Conservation (phyloP, 2,888 invertebrate species). For the Saturnia japonica region DNA sequence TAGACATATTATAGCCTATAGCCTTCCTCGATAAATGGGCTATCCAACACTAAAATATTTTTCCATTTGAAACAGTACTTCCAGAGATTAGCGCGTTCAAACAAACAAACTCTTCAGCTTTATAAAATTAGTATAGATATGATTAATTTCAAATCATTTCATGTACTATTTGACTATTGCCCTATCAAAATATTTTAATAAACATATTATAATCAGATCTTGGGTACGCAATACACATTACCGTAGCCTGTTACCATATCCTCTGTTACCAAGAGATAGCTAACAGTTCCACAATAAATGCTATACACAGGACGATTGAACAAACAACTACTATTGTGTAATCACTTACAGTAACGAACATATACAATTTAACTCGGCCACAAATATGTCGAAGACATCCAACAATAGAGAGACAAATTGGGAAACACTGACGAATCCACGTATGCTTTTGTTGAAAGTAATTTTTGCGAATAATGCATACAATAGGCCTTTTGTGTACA, state of each 20-base stretch:
- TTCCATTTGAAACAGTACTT: too few relatives aligned
- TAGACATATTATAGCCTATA: too few relatives aligned
- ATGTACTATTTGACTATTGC: too few relatives aligned
- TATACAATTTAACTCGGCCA: conserved; percentile 44
- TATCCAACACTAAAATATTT: too few relatives aligned
- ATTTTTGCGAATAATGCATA: conserved; percentile 59
- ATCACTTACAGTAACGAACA: conserved; percentile 32
- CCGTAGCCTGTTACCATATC: neutral
- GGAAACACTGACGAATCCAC: conserved; percentile 60
- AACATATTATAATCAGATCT: too few relatives aligned
- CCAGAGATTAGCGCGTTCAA: too few relatives aligned
- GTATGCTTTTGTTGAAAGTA: conserved; percentile 57
- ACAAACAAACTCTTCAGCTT: too few relatives aligned
- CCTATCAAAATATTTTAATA: too few relatives aligned
- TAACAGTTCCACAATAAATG: conserved; percentile 15
- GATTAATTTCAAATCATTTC: too few relatives aligned
- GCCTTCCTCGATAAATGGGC: too few relatives aligned
- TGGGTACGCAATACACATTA: neutral
- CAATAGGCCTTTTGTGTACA: conserved; percentile 37
- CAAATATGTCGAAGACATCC: conserved; percentile 52
- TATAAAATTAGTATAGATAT: too few relatives aligned
- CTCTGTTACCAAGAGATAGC: neutral
- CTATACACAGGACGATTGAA: conserved; percentile 27
- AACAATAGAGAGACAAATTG: conserved; percentile 68
- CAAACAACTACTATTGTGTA: conserved; percentile 25